Base-by-base conservation (phyloP, 2,113 vertebrate genomes). In the Phainopepla nitens region DNA sequence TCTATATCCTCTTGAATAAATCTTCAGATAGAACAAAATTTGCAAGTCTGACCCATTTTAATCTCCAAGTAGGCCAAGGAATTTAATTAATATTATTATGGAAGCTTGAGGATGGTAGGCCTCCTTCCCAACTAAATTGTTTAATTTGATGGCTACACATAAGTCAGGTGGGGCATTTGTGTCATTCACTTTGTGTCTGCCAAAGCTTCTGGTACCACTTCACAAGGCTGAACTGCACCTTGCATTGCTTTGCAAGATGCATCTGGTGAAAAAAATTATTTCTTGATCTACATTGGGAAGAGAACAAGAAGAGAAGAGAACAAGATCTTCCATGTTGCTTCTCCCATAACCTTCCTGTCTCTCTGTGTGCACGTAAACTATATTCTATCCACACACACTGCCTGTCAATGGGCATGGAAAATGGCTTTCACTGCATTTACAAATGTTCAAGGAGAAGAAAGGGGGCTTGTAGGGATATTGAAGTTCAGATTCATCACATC, bases 381-480 rank as follows among this genome's bases (percentile, higher is more conserved):
- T 45, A 13, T 58, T 66, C 44, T 45, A 0, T 29, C 42, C 58
- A 19, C 35, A 51, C 33, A 33, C 13, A 12, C 12, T 61, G 21
- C 21, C 31, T 39, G 45, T 25, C 58, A 58, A 21, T 7, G 47
- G 41, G 21, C 41, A 54, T 12, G 28, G 41, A 28, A 4, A 5
- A 54, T 35, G 47, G 10, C 15, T 68, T 77, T 57, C 35, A 35
- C 19, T 89, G 29, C 11, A 16, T 58, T 60, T 68, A 60, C 14
- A 57, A 66, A 36, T 68, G 21, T n/a, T 56, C 29, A 62, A 71
- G n/a, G 27, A 69, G 39, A 80, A 69, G 22, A 50, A 78, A 54
- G 3, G 4, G 5, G 0, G 13, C 61, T 72, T 72, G 10, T 29
- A 28, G 10, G 15, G 33, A 56, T 28, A 29, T 1, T 50, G 45